Percentiles rank a stretch among this genome's conserved stretches.
Conservation (phyloP, 1,140 invertebrate genomes). For the Carposina sasakii region DNA sequence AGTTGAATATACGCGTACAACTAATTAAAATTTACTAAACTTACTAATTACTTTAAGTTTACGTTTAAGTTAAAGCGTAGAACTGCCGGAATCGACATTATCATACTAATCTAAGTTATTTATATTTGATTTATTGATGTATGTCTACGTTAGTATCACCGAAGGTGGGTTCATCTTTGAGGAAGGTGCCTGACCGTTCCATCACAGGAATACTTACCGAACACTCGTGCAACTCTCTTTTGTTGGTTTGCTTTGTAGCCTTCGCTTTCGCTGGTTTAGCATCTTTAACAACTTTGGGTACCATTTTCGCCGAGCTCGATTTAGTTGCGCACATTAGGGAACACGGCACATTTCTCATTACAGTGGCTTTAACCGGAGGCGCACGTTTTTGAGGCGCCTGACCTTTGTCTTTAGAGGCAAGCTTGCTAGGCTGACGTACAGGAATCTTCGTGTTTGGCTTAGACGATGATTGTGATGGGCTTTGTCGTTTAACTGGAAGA, state of each 20-base stretch:
- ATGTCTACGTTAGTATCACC: slow-evolving; percentile 36
- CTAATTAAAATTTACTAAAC: too few species aligned
- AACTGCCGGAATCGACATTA: too few species aligned
- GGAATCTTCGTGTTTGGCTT: not conserved
- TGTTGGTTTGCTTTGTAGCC: not conserved
- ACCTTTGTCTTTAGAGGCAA: slow-evolving; percentile 1
- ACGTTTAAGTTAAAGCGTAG: too few species aligned
- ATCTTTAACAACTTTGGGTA: slow-evolving; percentile 38
- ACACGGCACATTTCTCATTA: slow-evolving; percentile 25
- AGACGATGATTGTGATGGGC: not conserved
- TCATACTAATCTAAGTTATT: too few species aligned
- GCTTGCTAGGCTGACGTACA: not conserved
- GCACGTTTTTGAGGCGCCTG: slow-evolving; percentile 1
- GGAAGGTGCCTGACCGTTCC: slow-evolving; percentile 79
- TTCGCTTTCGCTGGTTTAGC: not conserved
- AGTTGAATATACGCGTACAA: too few species aligned
- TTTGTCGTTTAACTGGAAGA: too few species aligned
- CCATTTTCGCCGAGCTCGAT: slow-evolving; percentile 57
- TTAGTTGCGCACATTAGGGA: slow-evolving; percentile 58
- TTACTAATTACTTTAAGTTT: too few species aligned
- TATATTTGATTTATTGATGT: slow-evolving; percentile 26
- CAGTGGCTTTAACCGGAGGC: too few species aligned
- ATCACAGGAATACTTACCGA: slow-evolving; percentile 49
- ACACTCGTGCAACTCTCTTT: slow-evolving; percentile 14
- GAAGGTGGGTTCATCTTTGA: slow-evolving; percentile 78